phyloP scores from a whole-genome alignment of 2,797 vertebrate genomes.

The Anniella stebbinsi region DNA sequence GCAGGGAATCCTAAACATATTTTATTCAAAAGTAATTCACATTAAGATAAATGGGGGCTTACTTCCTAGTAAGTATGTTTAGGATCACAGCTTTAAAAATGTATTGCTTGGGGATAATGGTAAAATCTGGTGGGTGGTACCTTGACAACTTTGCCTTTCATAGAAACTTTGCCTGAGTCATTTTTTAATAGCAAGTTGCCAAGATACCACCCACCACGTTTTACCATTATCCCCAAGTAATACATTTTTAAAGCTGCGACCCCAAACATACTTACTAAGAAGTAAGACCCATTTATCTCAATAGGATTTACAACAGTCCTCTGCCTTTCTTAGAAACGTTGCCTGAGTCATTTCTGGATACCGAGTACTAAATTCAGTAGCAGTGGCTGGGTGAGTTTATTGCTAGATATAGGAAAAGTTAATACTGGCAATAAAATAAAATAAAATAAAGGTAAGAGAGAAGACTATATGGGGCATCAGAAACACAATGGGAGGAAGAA shows the following conservation, averaged over 20 bases:
- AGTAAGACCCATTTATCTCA: no score
- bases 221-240: no score
- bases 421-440: background rate
- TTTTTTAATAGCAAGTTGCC: no score
- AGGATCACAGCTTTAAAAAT: background rate
- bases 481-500: background rate
- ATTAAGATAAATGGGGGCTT: no score
- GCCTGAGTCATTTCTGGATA: slow-evolving; percentile 2
- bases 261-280: no score
- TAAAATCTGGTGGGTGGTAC: background rate
- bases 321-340: background rate
- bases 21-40: no score
- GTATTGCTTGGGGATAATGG: background rate
- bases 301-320: background rate
- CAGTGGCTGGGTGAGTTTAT: no score
- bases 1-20: no score
- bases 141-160: background rate
- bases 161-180: background rate
- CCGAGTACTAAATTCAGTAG: background rate
- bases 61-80: background rate
- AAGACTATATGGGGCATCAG: background rate
- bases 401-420: background rate
- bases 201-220: no score
- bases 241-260: no score
- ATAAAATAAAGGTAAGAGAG: background rate